Evolutionary conservation across 1,140 invertebrate genomes (phyloP), one percentile per base, ranked within the genome.

Genomic region (Drosophila lacteicornis): DNA sequence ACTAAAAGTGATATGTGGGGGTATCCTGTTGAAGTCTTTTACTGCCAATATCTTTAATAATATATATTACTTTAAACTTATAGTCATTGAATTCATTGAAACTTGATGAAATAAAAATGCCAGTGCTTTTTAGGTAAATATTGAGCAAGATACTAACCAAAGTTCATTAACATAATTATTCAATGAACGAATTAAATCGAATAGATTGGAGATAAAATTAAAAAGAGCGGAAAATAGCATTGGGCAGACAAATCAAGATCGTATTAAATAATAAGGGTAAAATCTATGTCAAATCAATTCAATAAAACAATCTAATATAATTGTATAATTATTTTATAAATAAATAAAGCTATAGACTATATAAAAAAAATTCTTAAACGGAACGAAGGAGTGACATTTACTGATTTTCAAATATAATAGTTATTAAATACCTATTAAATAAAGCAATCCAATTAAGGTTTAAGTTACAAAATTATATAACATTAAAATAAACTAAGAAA

Each of bases 91-190:
- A 53, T 17, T 13, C 0, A 8, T 17, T 12, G 50, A 36, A 55
- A 55, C 12, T 55, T 53, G 4, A 38, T 22, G 13, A 9, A 38
- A 55, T 22, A 22, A 53, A 22, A 15, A 22, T 36, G 12, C 17
- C 12, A 38, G 13, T 55, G 17, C 2, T 0, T 13, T 12, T 15
- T 55, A 55, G 11, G 5, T 22, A 55, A 22, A 38, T 55, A 38
- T 55, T 55, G 17, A 22, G 33, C 51, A 55, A 55, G 12, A 3
- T 19, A 38, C 19, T 55, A 38, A 4, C 3, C 7, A 38, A 55
- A 55, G 51, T 38, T 55, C 13, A 38, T 15, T 38, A 22, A 5
- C 17, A 55, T 38, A 55, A 55, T 55, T 55, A 38, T 13, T 2
- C 12, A 53, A 19, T 13, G 5, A 2, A 0, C n/a, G 17, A 12